Conservation (phyloP, 2,888 invertebrate species). For the Flexamia atlantica region DNA sequence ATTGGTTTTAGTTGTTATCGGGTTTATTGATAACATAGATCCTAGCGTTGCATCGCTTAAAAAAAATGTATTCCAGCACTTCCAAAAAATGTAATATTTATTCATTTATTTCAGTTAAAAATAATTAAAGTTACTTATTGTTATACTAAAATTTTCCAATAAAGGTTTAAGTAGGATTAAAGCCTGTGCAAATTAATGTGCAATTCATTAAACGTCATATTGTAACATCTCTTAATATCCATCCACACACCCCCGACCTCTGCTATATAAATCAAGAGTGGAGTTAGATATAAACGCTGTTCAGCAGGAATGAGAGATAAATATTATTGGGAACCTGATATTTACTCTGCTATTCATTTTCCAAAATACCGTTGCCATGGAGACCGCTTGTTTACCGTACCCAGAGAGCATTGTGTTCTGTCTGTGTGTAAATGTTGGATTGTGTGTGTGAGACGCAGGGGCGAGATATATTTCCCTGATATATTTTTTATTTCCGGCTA, state of each 20-base stretch:
- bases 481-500: conserved; percentile 22
- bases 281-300: neutral
- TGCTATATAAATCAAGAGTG: neutral
- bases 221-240: neutral
- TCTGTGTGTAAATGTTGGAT: neutral
- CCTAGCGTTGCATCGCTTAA: no score
- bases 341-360: conserved; percentile 30
- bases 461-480: neutral
- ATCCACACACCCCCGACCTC: neutral
- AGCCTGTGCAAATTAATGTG: no score
- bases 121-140: no score
- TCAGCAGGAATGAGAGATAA: conserved; percentile 36
- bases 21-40: no score
- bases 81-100: no score
- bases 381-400: neutral
- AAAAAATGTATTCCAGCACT: no score
- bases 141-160: no score
- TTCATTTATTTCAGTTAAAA: no score
- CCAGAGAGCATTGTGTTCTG: neutral
- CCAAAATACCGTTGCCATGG: conserved; percentile 18
- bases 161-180: no score
- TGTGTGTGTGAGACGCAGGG: neutral
- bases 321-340: conserved; percentile 26
- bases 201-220: no score
- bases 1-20: no score